Percentiles rank a stretch among this genome's conserved stretches.
Evolutionary conservation across 2,113 vertebrate genomes (phyloP).

Genomic region (Eonycteris spelaea): DNA sequence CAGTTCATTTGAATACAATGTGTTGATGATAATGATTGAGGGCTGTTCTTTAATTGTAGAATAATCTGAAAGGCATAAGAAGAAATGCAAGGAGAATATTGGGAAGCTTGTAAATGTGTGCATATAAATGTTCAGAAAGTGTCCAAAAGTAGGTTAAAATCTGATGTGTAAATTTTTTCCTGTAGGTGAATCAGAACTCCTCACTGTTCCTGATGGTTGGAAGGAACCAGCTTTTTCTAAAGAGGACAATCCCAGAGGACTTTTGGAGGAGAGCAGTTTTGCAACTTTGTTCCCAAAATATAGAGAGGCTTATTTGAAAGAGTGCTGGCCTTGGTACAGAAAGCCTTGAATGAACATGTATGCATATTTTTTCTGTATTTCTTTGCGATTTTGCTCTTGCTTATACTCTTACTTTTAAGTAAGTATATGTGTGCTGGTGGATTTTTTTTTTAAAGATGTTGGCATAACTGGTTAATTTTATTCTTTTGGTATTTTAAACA

Average conservation of each 20-base stretch:
- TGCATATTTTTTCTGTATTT: constrained; percentile 58
- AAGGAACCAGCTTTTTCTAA: constrained; percentile 90
- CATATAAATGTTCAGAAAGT: neutral
- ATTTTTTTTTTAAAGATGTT: constrained; percentile 20
- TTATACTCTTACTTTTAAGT: constrained; percentile 1
- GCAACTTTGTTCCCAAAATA: constrained; percentile 98
- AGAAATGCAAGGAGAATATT: neutral
- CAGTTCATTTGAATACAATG: neutral
- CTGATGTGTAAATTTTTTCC: neutral
- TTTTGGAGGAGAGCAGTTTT: constrained; percentile 98
- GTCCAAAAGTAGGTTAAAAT: neutral
- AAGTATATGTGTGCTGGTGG: neutral
- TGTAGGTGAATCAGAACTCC: constrained; percentile 88
- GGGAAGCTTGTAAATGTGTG: neutral
- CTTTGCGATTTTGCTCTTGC: neutral
- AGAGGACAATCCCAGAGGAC: constrained; percentile 93
- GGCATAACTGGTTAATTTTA: neutral
- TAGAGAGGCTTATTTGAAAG: constrained; percentile 94
- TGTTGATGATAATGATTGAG: neutral
- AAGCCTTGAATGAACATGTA: constrained; percentile 90
- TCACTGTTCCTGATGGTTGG: constrained; percentile 96
- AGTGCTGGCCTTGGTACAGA: constrained; percentile 97
- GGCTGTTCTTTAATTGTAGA: neutral
- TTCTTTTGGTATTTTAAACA: constrained; percentile 29
- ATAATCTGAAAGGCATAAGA: neutral